Evolutionary conservation across 2,113 vertebrate species (phyloP).

Genomic region (Apteryx owenii): DNA sequence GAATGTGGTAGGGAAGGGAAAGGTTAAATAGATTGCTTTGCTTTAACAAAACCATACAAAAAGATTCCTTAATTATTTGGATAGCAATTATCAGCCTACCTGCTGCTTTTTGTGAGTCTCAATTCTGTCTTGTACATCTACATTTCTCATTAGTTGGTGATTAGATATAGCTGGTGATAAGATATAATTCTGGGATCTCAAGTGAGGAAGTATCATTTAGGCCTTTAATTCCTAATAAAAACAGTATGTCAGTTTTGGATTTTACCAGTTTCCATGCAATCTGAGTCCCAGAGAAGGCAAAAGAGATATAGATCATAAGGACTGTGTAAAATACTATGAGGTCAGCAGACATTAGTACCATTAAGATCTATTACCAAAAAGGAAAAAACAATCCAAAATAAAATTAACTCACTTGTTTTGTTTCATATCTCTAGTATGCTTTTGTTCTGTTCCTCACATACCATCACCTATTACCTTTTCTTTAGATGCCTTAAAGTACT

Average conservation of each 20-base stretch:
- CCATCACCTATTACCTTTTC: background rate
- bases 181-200: background rate
- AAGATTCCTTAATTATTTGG: background rate
- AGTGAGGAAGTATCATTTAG: background rate
- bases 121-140: background rate
- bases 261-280: background rate
- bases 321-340: background rate
- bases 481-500: background rate
- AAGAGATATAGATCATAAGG: background rate
- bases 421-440: background rate
- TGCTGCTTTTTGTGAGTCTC: background rate
- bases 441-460: background rate
- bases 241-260: background rate
- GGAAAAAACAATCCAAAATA: background rate
- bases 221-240: background rate
- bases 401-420: background rate
- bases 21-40: background rate
- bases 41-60: background rate
- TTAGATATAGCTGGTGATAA: background rate
- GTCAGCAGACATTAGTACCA: background rate
- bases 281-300: background rate
- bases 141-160: background rate
- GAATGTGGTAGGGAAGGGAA: background rate
- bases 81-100: background rate
- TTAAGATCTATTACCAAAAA: background rate